phyloP scores from a whole-genome alignment of 2,888 invertebrate species.

The Augochlorella aurata region DNA sequence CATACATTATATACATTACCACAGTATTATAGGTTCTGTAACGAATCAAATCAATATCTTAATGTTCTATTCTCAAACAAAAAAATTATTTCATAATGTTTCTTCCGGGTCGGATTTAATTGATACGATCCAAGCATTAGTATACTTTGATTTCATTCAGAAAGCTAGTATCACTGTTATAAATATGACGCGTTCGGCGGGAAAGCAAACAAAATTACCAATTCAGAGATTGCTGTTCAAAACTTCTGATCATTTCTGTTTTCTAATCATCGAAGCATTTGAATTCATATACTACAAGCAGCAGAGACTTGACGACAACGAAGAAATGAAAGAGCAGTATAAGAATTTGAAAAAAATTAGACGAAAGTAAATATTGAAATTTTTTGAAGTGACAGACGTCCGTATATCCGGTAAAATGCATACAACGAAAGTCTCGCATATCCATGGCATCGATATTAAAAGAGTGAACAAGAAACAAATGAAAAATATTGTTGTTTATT shows the following conservation, averaged over 20 bases:
- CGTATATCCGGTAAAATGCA: constrained; percentile 38
- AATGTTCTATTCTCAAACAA: neutral
- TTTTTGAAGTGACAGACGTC: constrained; percentile 7
- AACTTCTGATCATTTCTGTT: neutral
- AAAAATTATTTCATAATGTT: neutral
- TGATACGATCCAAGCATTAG: neutral
- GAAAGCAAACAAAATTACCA: constrained; percentile 19
- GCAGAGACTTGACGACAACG: neutral
- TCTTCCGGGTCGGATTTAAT: neutral
- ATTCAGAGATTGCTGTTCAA: neutral
- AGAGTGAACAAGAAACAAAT: constrained; percentile 17
- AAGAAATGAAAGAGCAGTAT: neutral
- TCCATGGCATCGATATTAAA: constrained; percentile 18
- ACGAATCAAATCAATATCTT: constrained; percentile 40
- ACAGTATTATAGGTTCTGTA: constrained; percentile 4
- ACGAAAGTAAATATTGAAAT: constrained; percentile 17
- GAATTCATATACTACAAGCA: neutral
- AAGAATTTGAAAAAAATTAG: neutral
- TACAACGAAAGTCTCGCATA: constrained; percentile 6
- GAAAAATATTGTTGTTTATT: constrained; percentile 24
- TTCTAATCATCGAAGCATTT: neutral
- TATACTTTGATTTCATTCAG: neutral
- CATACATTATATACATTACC: neutral
- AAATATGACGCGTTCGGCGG: constrained; percentile 18
- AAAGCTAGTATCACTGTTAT: neutral